These are phyloP conservation scores for Eumacrocentrus americanus DNA, from an alignment of 2,888 invertebrate genomes.

Conservation along the genomic window DNA sequence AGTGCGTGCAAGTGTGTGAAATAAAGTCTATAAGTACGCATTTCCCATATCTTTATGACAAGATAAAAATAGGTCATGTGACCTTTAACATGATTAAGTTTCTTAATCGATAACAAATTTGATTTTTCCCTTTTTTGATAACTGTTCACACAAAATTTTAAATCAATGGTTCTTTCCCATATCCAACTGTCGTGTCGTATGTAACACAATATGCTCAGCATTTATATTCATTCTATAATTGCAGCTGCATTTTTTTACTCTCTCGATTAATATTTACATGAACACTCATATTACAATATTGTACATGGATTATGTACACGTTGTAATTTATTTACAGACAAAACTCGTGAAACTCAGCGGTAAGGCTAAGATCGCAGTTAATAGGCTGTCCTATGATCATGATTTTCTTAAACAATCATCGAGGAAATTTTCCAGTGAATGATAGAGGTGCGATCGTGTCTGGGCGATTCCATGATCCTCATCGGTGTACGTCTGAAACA, in stretches of 20 bases:
- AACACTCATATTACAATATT: conserved; percentile 54
- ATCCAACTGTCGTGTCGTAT: background rate
- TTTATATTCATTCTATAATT: conserved; percentile 25
- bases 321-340: conserved; percentile 37
- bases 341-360: background rate
- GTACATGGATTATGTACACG: conserved; percentile 57
- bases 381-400: too few relatives aligned
- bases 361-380: too few relatives aligned
- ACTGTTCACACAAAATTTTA: background rate
- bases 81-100: conserved; percentile 24
- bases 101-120: conserved; percentile 29
- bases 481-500: conserved; percentile 86
- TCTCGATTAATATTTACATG: conserved; percentile 44
- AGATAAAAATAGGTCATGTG: conserved; percentile 16
- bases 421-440: conserved; percentile 85
- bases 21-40: conserved; percentile 21
- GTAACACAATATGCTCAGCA: too few relatives aligned
- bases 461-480: conserved; percentile 87
- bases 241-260: conserved; percentile 6
- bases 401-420: conserved; percentile 65
- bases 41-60: conserved; percentile 1
- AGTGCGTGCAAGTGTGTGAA: conserved; percentile 11
- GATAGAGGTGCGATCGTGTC: conserved; percentile 87
- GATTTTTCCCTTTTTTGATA: conserved; percentile 16
- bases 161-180: background rate